These are phyloP conservation scores for Petrocephalus zakoni DNA, from an alignment of 2,113 vertebrate species.

Conservation along the genomic window DNA sequence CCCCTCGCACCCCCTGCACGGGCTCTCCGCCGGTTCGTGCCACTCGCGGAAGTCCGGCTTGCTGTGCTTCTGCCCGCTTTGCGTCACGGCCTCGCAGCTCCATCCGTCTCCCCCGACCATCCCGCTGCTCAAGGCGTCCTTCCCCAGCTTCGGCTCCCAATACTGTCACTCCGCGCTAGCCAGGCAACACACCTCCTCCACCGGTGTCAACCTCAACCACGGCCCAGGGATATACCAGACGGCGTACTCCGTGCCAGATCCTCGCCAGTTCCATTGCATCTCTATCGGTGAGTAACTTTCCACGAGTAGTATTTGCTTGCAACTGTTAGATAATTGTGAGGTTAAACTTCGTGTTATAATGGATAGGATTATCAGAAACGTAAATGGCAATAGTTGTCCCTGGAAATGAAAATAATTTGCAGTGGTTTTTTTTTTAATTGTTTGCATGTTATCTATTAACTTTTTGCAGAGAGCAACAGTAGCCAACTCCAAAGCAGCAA, in stretches of 20 bases:
- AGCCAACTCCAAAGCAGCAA: conserved; percentile 93
- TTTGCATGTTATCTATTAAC: not conserved
- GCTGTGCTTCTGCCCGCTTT: conserved; percentile 92
- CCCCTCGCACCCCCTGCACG: conserved; percentile 78
- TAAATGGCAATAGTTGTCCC: not conserved
- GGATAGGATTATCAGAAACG: not conserved
- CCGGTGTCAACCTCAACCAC: conserved; percentile 72
- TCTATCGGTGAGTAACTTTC: conserved; percentile 79
- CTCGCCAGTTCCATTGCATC: conserved; percentile 96
- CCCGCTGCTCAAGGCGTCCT: conserved; percentile 89
- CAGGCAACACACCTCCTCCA: conserved; percentile 76
- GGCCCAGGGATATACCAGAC: conserved; percentile 84
- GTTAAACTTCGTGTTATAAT: not conserved
- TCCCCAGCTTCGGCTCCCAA: conserved; percentile 83
- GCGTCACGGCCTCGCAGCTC: conserved; percentile 85
- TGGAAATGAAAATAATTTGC: not conserved
- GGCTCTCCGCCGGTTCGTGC: conserved; percentile 74
- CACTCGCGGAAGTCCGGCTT: conserved; percentile 91
- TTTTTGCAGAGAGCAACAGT: conserved; percentile 72
- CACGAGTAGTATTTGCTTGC: not conserved
- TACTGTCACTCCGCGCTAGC: conserved; percentile 86
- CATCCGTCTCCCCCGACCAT: conserved; percentile 81
- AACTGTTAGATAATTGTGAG: not conserved
- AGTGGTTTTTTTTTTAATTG: not conserved
- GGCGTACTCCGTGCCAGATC: conserved; percentile 85